Base-by-base conservation (phyloP, 2,113 vertebrate genomes). In the Lophius piscatorius region DNA sequence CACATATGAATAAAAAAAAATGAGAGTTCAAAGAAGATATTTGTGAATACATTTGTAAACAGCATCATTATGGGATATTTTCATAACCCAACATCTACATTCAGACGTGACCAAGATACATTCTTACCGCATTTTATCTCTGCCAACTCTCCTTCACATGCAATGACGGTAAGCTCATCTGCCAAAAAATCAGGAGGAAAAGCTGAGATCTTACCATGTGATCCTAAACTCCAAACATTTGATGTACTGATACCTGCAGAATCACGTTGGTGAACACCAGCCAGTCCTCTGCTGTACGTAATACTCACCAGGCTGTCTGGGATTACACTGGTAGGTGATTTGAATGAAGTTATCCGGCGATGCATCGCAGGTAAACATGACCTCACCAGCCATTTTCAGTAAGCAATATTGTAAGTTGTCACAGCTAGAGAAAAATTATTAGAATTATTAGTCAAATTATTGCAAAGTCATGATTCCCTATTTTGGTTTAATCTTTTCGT, bases 351-450 rank as follows among this genome's bases (percentile, higher is more conserved):
- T 7, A 11, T 38, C 3, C 0, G 13, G 0, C 10, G 21, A 1
- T 21, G 3, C 0, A 1, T n/a, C 2, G 3, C 22, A 7, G 3
- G 0, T 0, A 10, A 47, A 28, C 16, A 38, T 20, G 2, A 0
- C 0, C 0, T 0, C 0, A 5, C 7, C 0, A 22, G 20, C 6
- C 3, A n/a, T 14, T 6, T 22, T 8, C 34, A 34, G 20, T 1
- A 1, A 6, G 38, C 59, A 50, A 1, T 1, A 0, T 9, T 22
- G 4, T 26, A 5, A 0, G 0, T 3, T 0, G 4, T 50, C 6
- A 21, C 46, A 62, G 26, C 46, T 62, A 0, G 2, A 33, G 36
- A 34, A 40, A 33, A n/a, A 28, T 38, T 35, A 18, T 4, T 18
- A n/a, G n/a, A n/a, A n/a, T n/a, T n/a, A n/a, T n/a, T n/a, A n/a